Base-by-base conservation (phyloP, 2,113 vertebrate genomes). In the Sisor rabdophorus region DNA sequence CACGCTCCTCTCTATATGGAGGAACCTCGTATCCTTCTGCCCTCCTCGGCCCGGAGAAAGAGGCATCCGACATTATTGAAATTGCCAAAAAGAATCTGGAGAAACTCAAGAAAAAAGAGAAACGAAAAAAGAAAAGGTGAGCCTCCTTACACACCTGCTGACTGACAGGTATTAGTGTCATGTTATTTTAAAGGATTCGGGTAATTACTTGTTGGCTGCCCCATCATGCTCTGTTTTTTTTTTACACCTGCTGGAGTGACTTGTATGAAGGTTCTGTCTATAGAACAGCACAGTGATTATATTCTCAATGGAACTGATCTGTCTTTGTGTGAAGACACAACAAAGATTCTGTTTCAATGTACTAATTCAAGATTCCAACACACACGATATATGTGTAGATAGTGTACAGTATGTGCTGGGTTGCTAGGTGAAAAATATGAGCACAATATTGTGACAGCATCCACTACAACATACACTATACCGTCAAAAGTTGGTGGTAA, bases 51-150 rank as follows among this genome's bases (percentile, higher is more conserved):
- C 90, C 95, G 0, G 96, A 98, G 83, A 96, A 94, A 73, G 97
- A 96, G 81, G 93, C 96, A 19, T 92, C 88, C 48, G 96, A 99
- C 63, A 93, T 99, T 75, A 94, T 99, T 69, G 93, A 96, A 85
- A 90, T 99, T 84, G 97, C 97, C 77, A 98, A 98, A 89, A 97
- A 93, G 78, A 93, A 98, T 81, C 90, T 99, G 87, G 92, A 98
- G 88, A 99, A 97, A 77, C 93, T 99, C 80, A 98, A 95, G 86
- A 95, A 90, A 86, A 97, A 93, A 82, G 95, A 99, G 87, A 96
- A 87, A 85, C 97, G 93, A 89, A 98, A 98, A 91, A 99, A 98
- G 76, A 97, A 92, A 85, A 98, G 96, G 97, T 77, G 69, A 75
- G 56, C 2, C 20, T 53, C 52, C 32, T 30, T 30, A 75, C 28